phyloP scores from a whole-genome alignment of 2,888 invertebrate genomes.

The Agrochola lota region DNA sequence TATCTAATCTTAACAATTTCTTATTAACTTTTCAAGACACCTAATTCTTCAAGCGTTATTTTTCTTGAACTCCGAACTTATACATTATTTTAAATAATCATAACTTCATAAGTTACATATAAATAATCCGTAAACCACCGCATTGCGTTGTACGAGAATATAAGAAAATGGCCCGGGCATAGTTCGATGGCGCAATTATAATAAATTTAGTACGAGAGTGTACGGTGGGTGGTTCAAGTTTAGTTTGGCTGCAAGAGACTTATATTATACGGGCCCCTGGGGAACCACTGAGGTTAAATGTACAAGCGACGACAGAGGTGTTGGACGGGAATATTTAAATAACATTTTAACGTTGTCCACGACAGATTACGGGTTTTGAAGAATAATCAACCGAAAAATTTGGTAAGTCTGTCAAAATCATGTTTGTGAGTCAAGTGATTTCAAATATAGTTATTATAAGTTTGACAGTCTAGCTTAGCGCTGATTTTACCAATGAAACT shows the following conservation, averaged over 20 bases:
- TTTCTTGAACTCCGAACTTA: constrained; percentile 1
- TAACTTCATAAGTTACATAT: not conserved
- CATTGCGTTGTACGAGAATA: constrained; percentile 54
- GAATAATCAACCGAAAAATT: not conserved
- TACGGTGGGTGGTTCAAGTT: constrained; percentile 68
- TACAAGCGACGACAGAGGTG: constrained; percentile 49
- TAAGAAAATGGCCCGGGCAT: constrained; percentile 58
- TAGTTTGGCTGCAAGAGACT: constrained; percentile 76
- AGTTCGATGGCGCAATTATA: constrained; percentile 76
- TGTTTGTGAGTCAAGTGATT: not conserved
- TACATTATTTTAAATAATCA: not conserved
- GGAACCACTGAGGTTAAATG: constrained; percentile 69
- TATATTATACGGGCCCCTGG: constrained; percentile 74
- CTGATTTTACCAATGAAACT: too few species aligned
- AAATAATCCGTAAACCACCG: constrained; percentile 34
- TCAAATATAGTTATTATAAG: not conserved
- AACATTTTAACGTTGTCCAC: not conserved
- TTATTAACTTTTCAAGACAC: not conserved
- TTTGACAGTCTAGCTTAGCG: not conserved
- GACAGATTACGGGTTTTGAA: too few species aligned
- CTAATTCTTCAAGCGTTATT: not conserved
- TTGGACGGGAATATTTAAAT: not conserved
- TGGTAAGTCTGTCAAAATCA: not conserved
- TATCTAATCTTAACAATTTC: too few species aligned
- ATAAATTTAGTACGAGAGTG: constrained; percentile 75